Base-by-base conservation (phyloP, 1,140 invertebrate species). In the Plodia interpunctella region DNA sequence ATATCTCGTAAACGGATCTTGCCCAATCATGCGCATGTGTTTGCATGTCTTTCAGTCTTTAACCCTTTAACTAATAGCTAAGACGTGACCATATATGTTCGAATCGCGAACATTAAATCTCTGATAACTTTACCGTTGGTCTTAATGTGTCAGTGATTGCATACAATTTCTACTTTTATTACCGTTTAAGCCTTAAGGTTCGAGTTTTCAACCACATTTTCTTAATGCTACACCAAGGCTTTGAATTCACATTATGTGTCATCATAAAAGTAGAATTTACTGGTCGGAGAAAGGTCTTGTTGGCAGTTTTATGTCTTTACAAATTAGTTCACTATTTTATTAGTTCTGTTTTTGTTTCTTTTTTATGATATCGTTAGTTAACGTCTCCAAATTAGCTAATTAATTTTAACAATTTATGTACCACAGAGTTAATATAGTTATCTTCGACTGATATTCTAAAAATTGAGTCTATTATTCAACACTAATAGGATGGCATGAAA, bases 1-100 rank as follows among this genome's bases (percentile, higher is more conserved):
- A n/a, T n/a, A 55, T 35, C 17, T 57, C 6, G 5, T n/a, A 49
- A 51, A 25, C 35, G 50, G 11, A 59, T 17, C 30, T 58, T 30
- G 28, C 56, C 50, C 51, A 59, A 59, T 59, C 51, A 38, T 20
- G 58, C 51, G 32, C 50, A 44, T 44, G 53, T 62, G 69, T 70
- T 76, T 58, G 74, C 76, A 73, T 81, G 76, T 81, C 68, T 74
- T 59, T 56, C 50, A 74, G 74, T 75, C 63, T 74, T 83, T 80
- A 78, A 74, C 57, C 68, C 66, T 65, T 73, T 70, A 63, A 65
- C 72, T 87, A 84, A 87, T 84, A 87, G 83, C 72, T 63, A 49
- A 66, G 68, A 87, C 83, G 83, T 87, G 83, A 87, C 83, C 78
- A 55, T 65, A 78, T 74, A 74, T 74, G 74, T 75, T 73, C 65